Conservation (phyloP, 2,888 invertebrate species). For the Orthosia gracilis region DNA sequence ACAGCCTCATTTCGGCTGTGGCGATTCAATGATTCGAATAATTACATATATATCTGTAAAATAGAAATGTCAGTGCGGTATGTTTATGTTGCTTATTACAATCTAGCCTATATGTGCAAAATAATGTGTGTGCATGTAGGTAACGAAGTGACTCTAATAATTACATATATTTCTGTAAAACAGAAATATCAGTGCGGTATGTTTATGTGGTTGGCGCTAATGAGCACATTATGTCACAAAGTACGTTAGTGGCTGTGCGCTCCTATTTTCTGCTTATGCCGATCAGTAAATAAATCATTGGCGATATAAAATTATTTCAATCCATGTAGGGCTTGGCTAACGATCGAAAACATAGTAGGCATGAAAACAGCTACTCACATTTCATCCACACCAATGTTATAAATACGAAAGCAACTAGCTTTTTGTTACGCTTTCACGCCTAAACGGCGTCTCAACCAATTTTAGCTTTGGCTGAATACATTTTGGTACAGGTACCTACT, state of each 20-base stretch:
- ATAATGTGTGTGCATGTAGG: not conserved
- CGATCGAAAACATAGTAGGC: not conserved
- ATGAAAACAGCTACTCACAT: constrained; percentile 3
- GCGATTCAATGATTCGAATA: constrained; percentile 18
- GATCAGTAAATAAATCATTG: constrained; percentile 8
- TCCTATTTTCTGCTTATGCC: not conserved
- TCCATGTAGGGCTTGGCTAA: constrained; percentile 4
- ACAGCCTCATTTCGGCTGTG: not conserved
- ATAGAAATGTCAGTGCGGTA: not conserved
- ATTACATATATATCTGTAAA: constrained; percentile 12
- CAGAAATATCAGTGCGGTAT: not conserved
- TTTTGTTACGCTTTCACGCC: too few species aligned
- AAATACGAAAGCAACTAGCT: too few species aligned
- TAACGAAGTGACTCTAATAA: constrained; percentile 10
- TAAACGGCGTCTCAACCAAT: too few species aligned
- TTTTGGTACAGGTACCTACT: too few species aligned
- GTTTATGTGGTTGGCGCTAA: constrained; percentile 3
- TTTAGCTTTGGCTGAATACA: too few species aligned
- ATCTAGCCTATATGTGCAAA: too few species aligned
- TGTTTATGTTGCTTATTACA: not conserved
- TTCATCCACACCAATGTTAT: too few species aligned
- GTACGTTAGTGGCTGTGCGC: too few species aligned
- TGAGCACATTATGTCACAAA: not conserved
- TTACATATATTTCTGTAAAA: constrained; percentile 10
- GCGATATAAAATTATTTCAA: not conserved